These are phyloP conservation scores for Aethes cnicana DNA, from an alignment of 2,888 invertebrate species.

Conservation along the genomic window DNA sequence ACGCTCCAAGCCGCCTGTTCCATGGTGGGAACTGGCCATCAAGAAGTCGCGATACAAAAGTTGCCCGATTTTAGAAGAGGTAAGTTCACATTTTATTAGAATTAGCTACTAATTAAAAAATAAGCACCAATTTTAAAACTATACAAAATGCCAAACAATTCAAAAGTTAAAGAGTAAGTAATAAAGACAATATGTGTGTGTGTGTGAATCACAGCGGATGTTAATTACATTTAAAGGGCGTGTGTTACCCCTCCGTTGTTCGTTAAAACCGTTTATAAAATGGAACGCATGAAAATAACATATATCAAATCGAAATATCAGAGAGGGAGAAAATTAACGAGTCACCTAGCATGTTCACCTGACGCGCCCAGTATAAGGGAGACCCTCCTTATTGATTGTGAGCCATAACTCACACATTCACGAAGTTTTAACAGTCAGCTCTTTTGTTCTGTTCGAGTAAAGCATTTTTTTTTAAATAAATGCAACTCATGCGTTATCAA, in stretches of 20 bases:
- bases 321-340: constrained; percentile 56
- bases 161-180: constrained; percentile 30
- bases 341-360: constrained; percentile 58
- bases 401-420: background rate
- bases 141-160: background rate
- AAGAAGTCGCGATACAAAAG: constrained; percentile 90
- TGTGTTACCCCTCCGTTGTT: constrained; percentile 45
- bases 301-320: constrained; percentile 51
- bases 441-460: no score
- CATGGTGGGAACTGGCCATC: constrained; percentile 95
- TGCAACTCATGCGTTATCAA: no score
- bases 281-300: constrained; percentile 32
- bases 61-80: constrained; percentile 90
- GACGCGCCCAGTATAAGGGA: constrained; percentile 45
- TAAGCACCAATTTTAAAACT: no score
- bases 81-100: constrained; percentile 45
- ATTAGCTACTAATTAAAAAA: background rate
- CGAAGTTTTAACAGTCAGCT: no score
- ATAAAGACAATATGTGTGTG: constrained; percentile 27
- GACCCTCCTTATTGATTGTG: constrained; percentile 12
- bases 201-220: constrained; percentile 6
- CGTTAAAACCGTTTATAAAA: no score
- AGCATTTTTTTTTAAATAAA: no score
- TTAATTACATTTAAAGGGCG: constrained; percentile 40
- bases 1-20: constrained; percentile 86